Conservation (phyloP, 2,113 vertebrate genomes). For the Coptodon rendalli region DNA sequence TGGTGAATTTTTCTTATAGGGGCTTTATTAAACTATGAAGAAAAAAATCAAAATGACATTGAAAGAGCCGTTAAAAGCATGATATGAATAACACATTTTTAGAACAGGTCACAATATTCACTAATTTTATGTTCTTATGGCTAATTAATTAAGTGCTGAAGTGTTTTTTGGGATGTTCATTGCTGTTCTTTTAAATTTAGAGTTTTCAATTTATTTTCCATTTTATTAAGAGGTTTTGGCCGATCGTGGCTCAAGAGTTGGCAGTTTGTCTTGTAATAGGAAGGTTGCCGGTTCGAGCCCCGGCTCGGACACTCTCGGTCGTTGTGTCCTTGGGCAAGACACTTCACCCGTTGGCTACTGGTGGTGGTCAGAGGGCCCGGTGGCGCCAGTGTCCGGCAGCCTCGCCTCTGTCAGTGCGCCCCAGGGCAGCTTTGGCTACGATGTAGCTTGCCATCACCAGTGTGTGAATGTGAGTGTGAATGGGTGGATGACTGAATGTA, state of each 20-base stretch:
- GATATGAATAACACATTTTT: accelerated
- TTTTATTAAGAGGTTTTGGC: background rate
- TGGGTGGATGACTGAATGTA: accelerated
- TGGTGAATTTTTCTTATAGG: background rate
- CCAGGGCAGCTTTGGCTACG: background rate
- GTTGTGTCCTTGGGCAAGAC: background rate
- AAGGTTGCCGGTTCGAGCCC: background rate
- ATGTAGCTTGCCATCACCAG: background rate
- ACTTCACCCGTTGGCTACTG: background rate
- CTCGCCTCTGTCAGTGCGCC: background rate
- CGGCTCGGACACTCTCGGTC: accelerated
- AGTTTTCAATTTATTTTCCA: background rate
- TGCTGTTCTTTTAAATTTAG: background rate
- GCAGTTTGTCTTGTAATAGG: background rate
- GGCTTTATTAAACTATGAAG: background rate
- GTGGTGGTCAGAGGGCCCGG: background rate
- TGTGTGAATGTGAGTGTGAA: background rate
- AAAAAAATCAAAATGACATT: background rate
- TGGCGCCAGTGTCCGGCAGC: background rate
- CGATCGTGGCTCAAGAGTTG: accelerated
- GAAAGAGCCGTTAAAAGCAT: background rate
- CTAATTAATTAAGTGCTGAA: background rate
- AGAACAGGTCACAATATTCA: background rate
- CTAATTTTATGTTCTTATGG: background rate
- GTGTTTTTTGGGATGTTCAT: background rate